Evolutionary conservation across 2,888 invertebrate genomes (phyloP).

Genomic region (Sericinus montela): DNA sequence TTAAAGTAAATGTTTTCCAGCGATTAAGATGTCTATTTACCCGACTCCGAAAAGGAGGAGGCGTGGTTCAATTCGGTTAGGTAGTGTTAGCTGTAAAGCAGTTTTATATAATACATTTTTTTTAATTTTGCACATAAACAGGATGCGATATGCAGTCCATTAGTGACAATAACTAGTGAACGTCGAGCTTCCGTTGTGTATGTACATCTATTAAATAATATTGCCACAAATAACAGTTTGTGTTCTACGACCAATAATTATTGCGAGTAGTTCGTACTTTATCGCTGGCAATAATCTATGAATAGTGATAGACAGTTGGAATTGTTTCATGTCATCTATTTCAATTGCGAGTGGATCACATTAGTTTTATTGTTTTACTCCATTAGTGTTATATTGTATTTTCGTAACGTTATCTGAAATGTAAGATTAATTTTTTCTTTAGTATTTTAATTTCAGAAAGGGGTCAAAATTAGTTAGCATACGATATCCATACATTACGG

Average conservation of each 20-base stretch:
- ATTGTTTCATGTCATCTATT: slow-evolving; percentile 24
- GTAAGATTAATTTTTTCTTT: not conserved
- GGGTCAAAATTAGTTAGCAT: no score
- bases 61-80: no score
- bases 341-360: slow-evolving; percentile 17
- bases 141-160: no score
- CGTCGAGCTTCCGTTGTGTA: slow-evolving; percentile 17
- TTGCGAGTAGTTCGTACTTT: slow-evolving; percentile 20
- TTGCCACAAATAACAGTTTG: slow-evolving; percentile 31
- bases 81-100: no score
- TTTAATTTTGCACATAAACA: no score
- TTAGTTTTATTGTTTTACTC: slow-evolving; percentile 14
- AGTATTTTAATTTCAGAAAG: not conserved
- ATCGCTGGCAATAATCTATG: slow-evolving; percentile 27
- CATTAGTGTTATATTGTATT: slow-evolving; percentile 14
- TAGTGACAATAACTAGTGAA: slow-evolving; percentile 22
- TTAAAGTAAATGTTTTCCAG: not conserved
- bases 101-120: no score
- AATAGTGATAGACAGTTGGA: slow-evolving; percentile 17
- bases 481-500: no score
- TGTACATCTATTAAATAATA: slow-evolving; percentile 31
- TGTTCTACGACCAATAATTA: slow-evolving; percentile 45
- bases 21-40: no score
- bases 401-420: not conserved
- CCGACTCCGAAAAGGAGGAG: no score